These are phyloP conservation scores for Leptinotarsa juncta DNA, from an alignment of 2,888 invertebrate genomes.

Conservation along the genomic window DNA sequence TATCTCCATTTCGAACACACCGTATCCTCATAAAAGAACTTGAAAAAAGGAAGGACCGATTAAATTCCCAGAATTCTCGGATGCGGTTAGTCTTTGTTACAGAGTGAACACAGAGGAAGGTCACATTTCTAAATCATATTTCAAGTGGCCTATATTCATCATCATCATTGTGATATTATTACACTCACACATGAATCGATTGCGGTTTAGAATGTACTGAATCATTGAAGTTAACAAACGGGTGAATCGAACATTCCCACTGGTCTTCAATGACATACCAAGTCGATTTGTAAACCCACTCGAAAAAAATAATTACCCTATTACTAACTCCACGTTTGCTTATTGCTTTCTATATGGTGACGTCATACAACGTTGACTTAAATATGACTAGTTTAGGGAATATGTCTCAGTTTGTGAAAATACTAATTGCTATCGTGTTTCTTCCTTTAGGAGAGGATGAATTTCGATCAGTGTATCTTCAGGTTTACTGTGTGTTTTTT, in stretches of 20 bases:
- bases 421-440: no score
- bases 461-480: no score
- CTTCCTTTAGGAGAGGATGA: no score
- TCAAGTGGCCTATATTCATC: background rate
- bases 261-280: conserved; percentile 2
- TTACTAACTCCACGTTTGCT: background rate
- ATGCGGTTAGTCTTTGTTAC: no score
- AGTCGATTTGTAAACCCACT: background rate
- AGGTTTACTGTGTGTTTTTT: background rate
- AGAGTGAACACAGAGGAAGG: background rate
- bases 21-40: no score
- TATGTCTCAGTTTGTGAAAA: background rate
- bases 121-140: background rate
- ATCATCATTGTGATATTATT: background rate
- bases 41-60: no score
- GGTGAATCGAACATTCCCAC: background rate
- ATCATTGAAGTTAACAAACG: background rate
- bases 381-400: background rate
- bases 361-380: background rate
- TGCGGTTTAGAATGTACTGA: background rate
- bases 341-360: background rate
- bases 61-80: no score
- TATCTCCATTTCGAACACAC: no score
- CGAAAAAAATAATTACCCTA: conserved; percentile 2
- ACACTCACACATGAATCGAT: background rate